Evolutionary conservation across 2,888 invertebrate species (phyloP).

Genomic region (Schizaphis graminum): DNA sequence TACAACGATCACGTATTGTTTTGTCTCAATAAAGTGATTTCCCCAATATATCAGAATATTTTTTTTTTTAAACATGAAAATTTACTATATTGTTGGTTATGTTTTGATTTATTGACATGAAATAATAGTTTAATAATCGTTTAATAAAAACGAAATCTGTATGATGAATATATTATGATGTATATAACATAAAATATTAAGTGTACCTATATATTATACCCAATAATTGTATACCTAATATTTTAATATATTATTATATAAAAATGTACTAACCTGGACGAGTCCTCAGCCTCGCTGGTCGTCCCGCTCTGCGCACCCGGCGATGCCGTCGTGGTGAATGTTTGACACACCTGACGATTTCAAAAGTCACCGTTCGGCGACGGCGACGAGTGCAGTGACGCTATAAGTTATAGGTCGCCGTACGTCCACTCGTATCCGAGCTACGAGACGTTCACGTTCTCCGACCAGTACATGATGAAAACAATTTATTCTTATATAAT

Average conservation of each 20-base stretch:
- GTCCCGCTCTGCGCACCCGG: constrained; percentile 65
- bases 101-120: not conserved
- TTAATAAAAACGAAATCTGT: not conserved
- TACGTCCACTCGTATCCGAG: not conserved
- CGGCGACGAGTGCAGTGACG: not conserved
- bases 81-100: not conserved
- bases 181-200: not conserved
- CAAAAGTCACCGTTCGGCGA: constrained; percentile 43
- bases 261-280: constrained; percentile 55
- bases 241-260: not conserved
- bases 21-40: not conserved
- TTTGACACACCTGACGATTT: constrained; percentile 54
- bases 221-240: not conserved
- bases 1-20: not conserved
- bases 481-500: not conserved
- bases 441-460: constrained; percentile 7
- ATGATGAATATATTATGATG: too few species aligned
- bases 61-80: not conserved
- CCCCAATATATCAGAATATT: not conserved
- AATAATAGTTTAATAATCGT: not conserved
- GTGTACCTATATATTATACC: not conserved
- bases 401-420: not conserved
- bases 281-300: constrained; percentile 66
- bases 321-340: constrained; percentile 65
- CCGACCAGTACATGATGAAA: not conserved